Conservation (phyloP, 2,888 invertebrate species). For the Eumacrocentrus americanus region DNA sequence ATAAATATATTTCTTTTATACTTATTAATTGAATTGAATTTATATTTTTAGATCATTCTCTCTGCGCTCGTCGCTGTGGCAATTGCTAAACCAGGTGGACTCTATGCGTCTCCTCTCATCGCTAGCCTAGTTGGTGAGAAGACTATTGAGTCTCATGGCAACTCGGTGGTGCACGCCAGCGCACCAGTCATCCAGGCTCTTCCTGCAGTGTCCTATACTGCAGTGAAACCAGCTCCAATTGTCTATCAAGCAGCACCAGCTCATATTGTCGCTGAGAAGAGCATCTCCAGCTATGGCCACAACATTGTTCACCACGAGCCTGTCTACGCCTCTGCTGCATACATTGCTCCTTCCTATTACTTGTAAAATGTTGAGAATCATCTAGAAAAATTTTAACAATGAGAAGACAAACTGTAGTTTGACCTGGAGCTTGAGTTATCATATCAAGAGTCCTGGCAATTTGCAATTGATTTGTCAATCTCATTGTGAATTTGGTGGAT, state of each 20-base stretch:
- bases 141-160: constrained; percentile 51
- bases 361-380: background rate
- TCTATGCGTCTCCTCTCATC: constrained; percentile 31
- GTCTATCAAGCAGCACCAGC: constrained; percentile 33
- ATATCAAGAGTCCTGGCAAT: background rate
- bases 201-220: constrained; percentile 41
- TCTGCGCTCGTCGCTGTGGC: constrained; percentile 50
- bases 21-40: no score
- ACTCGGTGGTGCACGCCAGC: constrained; percentile 60
- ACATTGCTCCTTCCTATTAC: constrained; percentile 33
- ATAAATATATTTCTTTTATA: constrained; percentile 22
- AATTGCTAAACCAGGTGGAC: constrained; percentile 48
- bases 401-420: constrained; percentile 4
- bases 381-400: background rate
- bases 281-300: constrained; percentile 46
- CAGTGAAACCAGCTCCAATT: constrained; percentile 27
- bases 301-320: constrained; percentile 41
- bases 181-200: constrained; percentile 63
- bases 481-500: background rate
- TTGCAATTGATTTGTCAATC: constrained; percentile 3
- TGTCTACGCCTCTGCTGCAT: constrained; percentile 36
- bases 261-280: constrained; percentile 41
- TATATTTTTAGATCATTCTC: constrained; percentile 49
- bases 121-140: constrained; percentile 45
- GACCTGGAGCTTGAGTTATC: constrained; percentile 16